These are phyloP conservation scores for Fragum sueziense DNA, from an alignment of 2,888 invertebrate species.

Conservation along the genomic window DNA sequence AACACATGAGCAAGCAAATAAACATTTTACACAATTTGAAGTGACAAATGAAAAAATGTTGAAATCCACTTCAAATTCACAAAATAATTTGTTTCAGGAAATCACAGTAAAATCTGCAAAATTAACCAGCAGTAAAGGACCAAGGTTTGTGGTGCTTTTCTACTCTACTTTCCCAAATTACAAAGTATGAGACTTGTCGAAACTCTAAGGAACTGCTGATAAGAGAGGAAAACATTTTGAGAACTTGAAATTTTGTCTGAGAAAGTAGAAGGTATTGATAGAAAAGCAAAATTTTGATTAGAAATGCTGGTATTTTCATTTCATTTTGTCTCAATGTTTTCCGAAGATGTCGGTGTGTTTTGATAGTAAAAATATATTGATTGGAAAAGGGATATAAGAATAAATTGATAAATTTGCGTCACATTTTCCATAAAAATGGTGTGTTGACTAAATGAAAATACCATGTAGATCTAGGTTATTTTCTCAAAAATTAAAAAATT, in stretches of 20 bases:
- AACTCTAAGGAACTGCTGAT: not conserved
- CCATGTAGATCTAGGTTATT: too few species aligned
- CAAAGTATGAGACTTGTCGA: not conserved
- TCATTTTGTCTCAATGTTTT: not conserved
- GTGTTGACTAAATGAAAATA: too few species aligned
- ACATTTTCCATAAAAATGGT: too few species aligned
- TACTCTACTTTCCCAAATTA: not conserved
- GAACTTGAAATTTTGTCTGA: not conserved
- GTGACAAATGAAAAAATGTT: too few species aligned
- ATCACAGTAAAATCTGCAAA: not conserved
- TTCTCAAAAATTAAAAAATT: too few species aligned
- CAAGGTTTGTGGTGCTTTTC: not conserved
- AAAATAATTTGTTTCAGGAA: not conserved
- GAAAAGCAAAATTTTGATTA: not conserved
- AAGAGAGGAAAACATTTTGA: not conserved
- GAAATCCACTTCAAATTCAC: too few species aligned
- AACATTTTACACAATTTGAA: too few species aligned
- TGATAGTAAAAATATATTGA: too few species aligned
- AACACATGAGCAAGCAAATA: too few species aligned
- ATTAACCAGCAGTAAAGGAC: not conserved
- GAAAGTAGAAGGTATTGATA: not conserved
- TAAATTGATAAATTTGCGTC: too few species aligned
- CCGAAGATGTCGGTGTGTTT: not conserved
- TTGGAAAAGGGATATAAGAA: too few species aligned
- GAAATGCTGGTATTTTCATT: too few species aligned